Percentiles rank a stretch among this genome's conserved stretches.
Conservation (phyloP, 2,888 invertebrate species). For the Apantesis nais region DNA sequence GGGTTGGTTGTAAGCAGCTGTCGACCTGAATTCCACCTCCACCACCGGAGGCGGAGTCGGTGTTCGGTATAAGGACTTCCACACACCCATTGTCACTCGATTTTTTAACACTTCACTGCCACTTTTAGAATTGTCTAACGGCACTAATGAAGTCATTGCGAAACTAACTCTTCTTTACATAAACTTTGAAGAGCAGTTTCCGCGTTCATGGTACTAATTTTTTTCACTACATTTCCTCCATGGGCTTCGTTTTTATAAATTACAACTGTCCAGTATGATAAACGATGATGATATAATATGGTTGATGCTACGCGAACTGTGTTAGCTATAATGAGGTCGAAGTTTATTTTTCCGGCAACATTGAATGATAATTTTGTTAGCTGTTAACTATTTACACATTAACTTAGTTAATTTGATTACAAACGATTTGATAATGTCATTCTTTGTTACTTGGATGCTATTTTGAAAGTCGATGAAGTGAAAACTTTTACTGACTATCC, state of each 20-base stretch:
- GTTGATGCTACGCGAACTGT: conserved; percentile 53
- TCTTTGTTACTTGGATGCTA: conserved; percentile 10
- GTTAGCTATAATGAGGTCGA: conserved; percentile 63
- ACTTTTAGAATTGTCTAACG: conserved; percentile 52
- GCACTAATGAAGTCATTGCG: conserved; percentile 55
- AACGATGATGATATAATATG: conserved; percentile 55
- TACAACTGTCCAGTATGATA: conserved; percentile 37
- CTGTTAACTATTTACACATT: conserved; percentile 8
- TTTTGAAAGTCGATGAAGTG: conserved; percentile 21
- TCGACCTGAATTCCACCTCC: conserved; percentile 26
- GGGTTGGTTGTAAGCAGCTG: conserved; percentile 22
- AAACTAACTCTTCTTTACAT: conserved; percentile 29
- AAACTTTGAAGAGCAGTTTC: conserved; percentile 24
- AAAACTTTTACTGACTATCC: conserved; percentile 18
- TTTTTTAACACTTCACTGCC: conserved; percentile 35
- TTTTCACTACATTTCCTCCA: conserved; percentile 25
- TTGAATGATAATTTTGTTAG: conserved; percentile 40
- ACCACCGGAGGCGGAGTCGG: conserved; percentile 12
- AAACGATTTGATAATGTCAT: conserved; percentile 18
- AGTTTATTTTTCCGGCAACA: conserved; percentile 66
- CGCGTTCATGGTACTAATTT: conserved; percentile 21
- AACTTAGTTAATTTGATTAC: conserved; percentile 19
- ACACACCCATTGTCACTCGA: conserved; percentile 39
- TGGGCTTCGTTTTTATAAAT: conserved; percentile 39
- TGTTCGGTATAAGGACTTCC: conserved; percentile 16